Conservation (phyloP, 2,888 invertebrate genomes). For the Macropis europaea region DNA sequence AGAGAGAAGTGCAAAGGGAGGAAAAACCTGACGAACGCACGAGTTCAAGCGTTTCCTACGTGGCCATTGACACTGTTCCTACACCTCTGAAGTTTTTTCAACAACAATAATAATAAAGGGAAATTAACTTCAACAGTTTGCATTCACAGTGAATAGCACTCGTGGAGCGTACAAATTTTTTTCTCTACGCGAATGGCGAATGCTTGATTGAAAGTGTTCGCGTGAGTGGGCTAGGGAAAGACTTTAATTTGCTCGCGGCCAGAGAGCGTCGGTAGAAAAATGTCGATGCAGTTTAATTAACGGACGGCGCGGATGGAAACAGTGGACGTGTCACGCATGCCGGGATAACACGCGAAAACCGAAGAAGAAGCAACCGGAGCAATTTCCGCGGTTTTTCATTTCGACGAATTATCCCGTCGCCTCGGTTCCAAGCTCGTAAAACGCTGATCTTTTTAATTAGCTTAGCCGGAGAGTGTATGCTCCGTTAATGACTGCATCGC, state of each 20-base stretch:
- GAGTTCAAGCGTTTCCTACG: too few species aligned
- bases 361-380: neutral
- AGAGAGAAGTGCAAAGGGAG: too few species aligned
- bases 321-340: neutral
- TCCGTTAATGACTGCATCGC: neutral
- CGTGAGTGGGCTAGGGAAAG: constrained; percentile 23
- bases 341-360: constrained; percentile 9
- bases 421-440: neutral
- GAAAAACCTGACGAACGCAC: too few species aligned
- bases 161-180: neutral
- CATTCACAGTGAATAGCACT: too few species aligned
- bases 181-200: neutral
- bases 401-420: constrained; percentile 15
- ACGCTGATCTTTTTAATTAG: constrained; percentile 36
- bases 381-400: constrained; percentile 19
- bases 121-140: too few species aligned
- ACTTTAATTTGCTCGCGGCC: constrained; percentile 31
- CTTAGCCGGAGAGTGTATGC: neutral
- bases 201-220: neutral
- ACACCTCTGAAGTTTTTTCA: too few species aligned
- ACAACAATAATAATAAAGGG: too few species aligned
- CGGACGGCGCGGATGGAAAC: constrained; percentile 23
- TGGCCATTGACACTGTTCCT: too few species aligned
- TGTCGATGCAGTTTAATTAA: constrained; percentile 50
- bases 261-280: constrained; percentile 25